Base-by-base conservation (phyloP, 2,888 invertebrate genomes). In the Sipha maydis region DNA sequence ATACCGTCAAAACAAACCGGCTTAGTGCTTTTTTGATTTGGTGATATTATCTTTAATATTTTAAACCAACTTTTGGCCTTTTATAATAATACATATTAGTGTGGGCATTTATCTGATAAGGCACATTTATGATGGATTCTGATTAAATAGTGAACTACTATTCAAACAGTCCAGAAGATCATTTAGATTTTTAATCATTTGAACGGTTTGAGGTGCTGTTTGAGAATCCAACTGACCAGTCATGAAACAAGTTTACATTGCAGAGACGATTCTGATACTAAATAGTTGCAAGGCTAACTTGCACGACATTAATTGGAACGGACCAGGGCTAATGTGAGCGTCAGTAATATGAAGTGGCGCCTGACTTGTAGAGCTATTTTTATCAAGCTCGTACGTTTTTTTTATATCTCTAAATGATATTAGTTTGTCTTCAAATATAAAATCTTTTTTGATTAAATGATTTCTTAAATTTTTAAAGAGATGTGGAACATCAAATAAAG, bases 271-370 rank as follows among this genome's bases (percentile, higher is more conserved):
- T 1, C 91, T 89, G 38, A 90, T 90, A 89, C 90, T 91, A 69
- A 91, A 91, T 83, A 90, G 77, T 90, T 91, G 91, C 0, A 90
- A 82, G 9, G 90, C 91, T 34, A 90, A 89, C 41, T 85, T 89
- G 28, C 90, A 90, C 61, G 89, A 90, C 90, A 91, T 90, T 84
- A 90, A 89, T 76, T 90, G 89, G 89, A 91, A 91, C 28, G 89
- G 78, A 28, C 89, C 89, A 5, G 90, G 90, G 71, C 89, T 73
- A 14, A 91, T 78, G 73, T 90, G 91, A 25, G 85, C 75, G 69
- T 89, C 38, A 86, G n/a, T n/a, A n/a, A n/a, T n/a, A n/a, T n/a
- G n/a, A n/a, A n/a, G n/a, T n/a, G n/a, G n/a, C n/a, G n/a, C n/a
- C n/a, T n/a, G n/a, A n/a, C n/a, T n/a, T n/a, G n/a, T 89, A 56